Evolutionary conservation across 2,113 vertebrate species (phyloP).

Genomic region (Hiodon alosoides): DNA sequence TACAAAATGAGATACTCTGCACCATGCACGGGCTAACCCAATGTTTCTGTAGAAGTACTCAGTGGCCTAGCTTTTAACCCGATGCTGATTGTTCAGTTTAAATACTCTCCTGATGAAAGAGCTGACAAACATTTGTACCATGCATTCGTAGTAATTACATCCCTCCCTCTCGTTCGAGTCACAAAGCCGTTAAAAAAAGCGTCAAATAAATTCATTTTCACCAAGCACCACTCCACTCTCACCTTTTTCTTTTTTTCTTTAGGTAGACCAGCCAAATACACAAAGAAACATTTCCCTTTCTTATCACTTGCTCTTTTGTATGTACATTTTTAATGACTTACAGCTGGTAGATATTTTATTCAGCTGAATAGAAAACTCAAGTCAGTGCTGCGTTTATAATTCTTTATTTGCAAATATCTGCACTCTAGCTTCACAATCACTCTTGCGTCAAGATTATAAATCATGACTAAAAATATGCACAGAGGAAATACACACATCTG

Average conservation of each 20-base stretch:
- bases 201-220: slow-evolving; percentile 22
- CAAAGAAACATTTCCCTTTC: background rate
- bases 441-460: background rate
- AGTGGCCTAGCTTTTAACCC: slow-evolving; percentile 10
- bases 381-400: background rate
- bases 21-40: slow-evolving; percentile 44
- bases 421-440: too few species aligned
- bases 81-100: slow-evolving; percentile 10
- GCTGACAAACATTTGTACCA: slow-evolving; percentile 21
- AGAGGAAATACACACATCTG: background rate
- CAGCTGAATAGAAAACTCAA: slow-evolving; percentile 3
- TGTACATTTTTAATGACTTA: slow-evolving; percentile 12
- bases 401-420: background rate
- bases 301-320: slow-evolving; percentile 2
- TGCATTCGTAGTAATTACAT: slow-evolving; percentile 19
- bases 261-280: background rate
- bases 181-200: slow-evolving; percentile 27
- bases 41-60: slow-evolving; percentile 24
- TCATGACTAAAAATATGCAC: background rate
- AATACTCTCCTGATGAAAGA: slow-evolving; percentile 17
- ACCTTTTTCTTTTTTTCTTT: background rate
- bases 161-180: slow-evolving; percentile 17
- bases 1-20: background rate
- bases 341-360: slow-evolving; percentile 4
- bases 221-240: slow-evolving; percentile 2